Evolutionary conservation across 2,113 vertebrate species (phyloP), one percentile per base, ranked within the genome.

Genomic region (Centropus bengalensis): DNA sequence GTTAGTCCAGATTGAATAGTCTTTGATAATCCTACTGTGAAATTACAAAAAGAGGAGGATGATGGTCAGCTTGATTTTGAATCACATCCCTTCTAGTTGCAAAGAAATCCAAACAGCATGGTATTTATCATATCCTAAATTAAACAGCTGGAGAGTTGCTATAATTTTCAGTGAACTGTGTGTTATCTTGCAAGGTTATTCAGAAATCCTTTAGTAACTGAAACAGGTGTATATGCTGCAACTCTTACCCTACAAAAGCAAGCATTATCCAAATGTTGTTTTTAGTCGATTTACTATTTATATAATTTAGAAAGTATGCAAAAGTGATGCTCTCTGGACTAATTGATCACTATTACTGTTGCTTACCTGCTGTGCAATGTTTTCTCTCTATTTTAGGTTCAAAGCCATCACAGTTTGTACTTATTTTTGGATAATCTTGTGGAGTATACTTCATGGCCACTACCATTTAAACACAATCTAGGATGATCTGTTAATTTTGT

Each of bases 51-150:
- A 88, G 27, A 82, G 11, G 40, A 89, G 82, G 42, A 22, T 89
- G 58, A 82, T 83, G 91, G 36, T 82, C 27, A 82, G 49, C 30
- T 66, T 89, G 49, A 89, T 96, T 94, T 91, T 89, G 51, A 74
- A 59, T 54, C 42, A 83, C 55, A 55, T 74, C 32, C 66, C 42
- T 94, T 86, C 63, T 80, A 74, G 63, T n/a, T 67, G 81, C 67
- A 88, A 70, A 74, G 59, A 93, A 94, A 90, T 82, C 33, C 44
- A 75, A 93, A 79, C 70, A 93, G 36, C 33, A 69, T 86, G 85
- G 45, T 32, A 77, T 96, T 96, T 95, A 74, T 96, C 92, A 86
- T 83, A 93, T 24, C 47, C 79, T 81, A 94, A 91, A 83, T 94
- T 88, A 95, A 96, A 70, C 79, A 95, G 88, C 86, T 88, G 88